These are phyloP conservation scores for Hylyphantes graminicola DNA, from an alignment of 1,140 invertebrate genomes.

Conservation along the genomic window DNA sequence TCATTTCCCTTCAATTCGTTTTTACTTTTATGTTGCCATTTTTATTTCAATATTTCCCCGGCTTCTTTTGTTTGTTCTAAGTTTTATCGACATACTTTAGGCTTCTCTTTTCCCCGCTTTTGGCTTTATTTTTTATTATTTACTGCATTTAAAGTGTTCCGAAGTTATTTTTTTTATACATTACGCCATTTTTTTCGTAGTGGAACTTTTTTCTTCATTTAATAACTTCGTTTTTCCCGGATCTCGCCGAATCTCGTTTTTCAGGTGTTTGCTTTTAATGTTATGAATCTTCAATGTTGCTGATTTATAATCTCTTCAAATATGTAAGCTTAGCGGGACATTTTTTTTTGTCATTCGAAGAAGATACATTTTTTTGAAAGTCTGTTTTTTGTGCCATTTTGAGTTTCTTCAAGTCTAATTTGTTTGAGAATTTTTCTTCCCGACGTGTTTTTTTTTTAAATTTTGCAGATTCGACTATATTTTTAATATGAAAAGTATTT, in stretches of 20 bases:
- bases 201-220: not conserved
- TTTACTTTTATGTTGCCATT: constrained; percentile 21
- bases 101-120: not conserved
- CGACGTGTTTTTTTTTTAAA: no score
- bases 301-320: constrained; percentile 30
- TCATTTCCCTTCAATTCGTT: constrained; percentile 10
- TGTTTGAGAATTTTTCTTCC: not conserved
- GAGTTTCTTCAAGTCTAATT: not conserved
- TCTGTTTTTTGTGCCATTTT: not conserved
- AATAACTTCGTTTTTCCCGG: constrained; percentile 24
- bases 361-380: not conserved
- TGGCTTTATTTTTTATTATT: constrained; percentile 15
- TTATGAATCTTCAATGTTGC: not conserved
- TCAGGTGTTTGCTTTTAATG: constrained; percentile 14
- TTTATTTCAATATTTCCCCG: constrained; percentile 16
- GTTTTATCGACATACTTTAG: constrained; percentile 48
- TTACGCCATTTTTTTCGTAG: not conserved
- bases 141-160: constrained; percentile 26
- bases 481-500: no score
- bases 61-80: constrained; percentile 23
- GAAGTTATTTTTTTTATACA: not conserved
- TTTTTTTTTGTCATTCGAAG: not conserved
- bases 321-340: not conserved
- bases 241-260: constrained; percentile 17
- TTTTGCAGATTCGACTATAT: no score